phyloP scores from a whole-genome alignment of 1,140 invertebrate species.

The Pantala flavescens region DNA sequence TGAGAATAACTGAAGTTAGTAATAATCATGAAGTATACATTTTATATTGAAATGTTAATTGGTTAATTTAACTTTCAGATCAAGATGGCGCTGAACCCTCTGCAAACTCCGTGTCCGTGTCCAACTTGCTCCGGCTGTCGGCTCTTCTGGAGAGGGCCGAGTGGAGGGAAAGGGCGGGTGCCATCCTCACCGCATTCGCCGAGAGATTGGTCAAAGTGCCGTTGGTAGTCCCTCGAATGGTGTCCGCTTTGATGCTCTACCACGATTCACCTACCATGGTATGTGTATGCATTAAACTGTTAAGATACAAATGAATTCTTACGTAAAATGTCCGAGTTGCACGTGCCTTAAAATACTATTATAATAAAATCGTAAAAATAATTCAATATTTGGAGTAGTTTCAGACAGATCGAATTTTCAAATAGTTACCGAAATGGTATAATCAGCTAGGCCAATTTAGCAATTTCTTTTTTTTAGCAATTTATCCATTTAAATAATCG shows the following conservation, averaged over 20 bases:
- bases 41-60: no score
- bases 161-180: constrained; percentile 40
- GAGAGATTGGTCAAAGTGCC: constrained; percentile 47
- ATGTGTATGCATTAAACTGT: constrained; percentile 18
- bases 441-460: no score
- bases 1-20: no score
- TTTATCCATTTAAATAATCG: no score
- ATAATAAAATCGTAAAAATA: no score
- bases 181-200: constrained; percentile 51
- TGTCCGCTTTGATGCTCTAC: constrained; percentile 58
- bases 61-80: constrained; percentile 53
- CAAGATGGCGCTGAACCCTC: constrained; percentile 89
- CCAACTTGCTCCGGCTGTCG: constrained; percentile 67
- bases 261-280: constrained; percentile 56
- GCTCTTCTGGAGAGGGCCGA: constrained; percentile 50
- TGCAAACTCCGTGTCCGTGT: constrained; percentile 78
- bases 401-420: no score
- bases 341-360: constrained; percentile 20
- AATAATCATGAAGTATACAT: no score
- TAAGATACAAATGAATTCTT: no score
- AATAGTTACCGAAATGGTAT: no score
- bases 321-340: neutral
- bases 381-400: no score
- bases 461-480: no score
- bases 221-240: constrained; percentile 65